Percentiles rank a stretch among this genome's conserved stretches.
Conservation (phyloP, 2,888 invertebrate species). For the Griposia aprilina region DNA sequence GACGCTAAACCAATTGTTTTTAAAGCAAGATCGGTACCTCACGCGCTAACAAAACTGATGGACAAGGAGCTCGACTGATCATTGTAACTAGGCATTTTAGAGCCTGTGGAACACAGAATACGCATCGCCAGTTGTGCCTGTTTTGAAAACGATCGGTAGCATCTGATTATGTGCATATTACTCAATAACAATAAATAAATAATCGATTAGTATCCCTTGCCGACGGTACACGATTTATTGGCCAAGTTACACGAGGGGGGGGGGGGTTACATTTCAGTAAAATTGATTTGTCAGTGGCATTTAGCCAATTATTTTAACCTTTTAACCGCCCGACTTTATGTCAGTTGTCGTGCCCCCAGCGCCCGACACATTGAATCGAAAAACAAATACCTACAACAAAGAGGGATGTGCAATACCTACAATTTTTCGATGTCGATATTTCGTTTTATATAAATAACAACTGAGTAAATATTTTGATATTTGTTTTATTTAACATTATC, state of each 20-base stretch:
- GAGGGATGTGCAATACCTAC: no score
- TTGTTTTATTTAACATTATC: no score
- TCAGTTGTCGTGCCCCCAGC: no score
- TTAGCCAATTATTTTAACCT: neutral
- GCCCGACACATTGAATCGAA: no score
- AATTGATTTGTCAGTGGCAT: neutral
- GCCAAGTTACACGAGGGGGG: neutral
- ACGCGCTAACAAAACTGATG: neutral
- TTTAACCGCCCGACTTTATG: no score
- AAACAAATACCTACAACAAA: no score
- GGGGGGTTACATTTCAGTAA: slow-evolving; percentile 1
- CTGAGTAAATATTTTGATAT: no score
- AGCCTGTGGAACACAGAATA: neutral
- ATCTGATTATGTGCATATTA: no score
- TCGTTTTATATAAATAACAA: no score
- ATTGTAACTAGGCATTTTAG: neutral
- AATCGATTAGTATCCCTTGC: neutral
- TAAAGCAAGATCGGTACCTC: neutral
- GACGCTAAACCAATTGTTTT: neutral
- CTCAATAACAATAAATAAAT: neutral
- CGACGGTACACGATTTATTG: neutral
- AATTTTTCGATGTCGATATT: no score
- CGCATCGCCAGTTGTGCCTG: neutral
- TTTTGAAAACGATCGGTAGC: neutral
- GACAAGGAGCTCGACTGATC: neutral